These are phyloP conservation scores for Eudemis profundana DNA, from an alignment of 2,888 invertebrate species.

Conservation along the genomic window DNA sequence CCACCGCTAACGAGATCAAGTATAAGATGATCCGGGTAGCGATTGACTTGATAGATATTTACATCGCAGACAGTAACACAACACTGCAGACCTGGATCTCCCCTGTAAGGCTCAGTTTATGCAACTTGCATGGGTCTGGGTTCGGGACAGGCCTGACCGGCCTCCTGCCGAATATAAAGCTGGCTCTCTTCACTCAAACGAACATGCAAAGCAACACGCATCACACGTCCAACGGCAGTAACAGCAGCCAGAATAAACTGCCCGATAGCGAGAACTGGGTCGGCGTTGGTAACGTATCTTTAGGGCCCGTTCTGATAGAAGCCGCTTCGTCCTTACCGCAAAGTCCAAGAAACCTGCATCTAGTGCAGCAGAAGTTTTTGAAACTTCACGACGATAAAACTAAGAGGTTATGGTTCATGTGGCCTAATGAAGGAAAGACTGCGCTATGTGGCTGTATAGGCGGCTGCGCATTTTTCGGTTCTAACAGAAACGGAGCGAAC, in stretches of 20 bases:
- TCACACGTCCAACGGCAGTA: slow-evolving; percentile 85
- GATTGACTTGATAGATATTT: slow-evolving; percentile 95
- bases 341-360: slow-evolving; percentile 90
- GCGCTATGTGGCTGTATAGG: slow-evolving; percentile 97
- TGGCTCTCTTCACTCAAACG: slow-evolving; percentile 88
- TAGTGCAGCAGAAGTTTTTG: slow-evolving; percentile 92
- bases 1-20: slow-evolving; percentile 93
- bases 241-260: slow-evolving; percentile 68
- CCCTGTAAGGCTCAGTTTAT: slow-evolving; percentile 94
- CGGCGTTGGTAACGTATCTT: slow-evolving; percentile 95
- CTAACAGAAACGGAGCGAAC: slow-evolving; percentile 93
- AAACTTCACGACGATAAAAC: slow-evolving; percentile 93
- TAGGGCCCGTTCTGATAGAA: slow-evolving; percentile 96
- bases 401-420: slow-evolving; percentile 97
- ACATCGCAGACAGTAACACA: slow-evolving; percentile 95
- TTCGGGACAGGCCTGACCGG: slow-evolving; percentile 96
- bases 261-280: slow-evolving; percentile 91
- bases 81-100: slow-evolving; percentile 95
- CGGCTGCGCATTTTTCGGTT: slow-evolving; percentile 97
- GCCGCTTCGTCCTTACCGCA: slow-evolving; percentile 93
- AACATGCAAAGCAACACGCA: slow-evolving; percentile 82
- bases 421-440: slow-evolving; percentile 90
- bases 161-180: slow-evolving; percentile 90
- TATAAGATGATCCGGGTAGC: slow-evolving; percentile 96
- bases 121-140: slow-evolving; percentile 97